phyloP scores from a whole-genome alignment of 2,113 vertebrate species.

The Saccopteryx bilineata region DNA sequence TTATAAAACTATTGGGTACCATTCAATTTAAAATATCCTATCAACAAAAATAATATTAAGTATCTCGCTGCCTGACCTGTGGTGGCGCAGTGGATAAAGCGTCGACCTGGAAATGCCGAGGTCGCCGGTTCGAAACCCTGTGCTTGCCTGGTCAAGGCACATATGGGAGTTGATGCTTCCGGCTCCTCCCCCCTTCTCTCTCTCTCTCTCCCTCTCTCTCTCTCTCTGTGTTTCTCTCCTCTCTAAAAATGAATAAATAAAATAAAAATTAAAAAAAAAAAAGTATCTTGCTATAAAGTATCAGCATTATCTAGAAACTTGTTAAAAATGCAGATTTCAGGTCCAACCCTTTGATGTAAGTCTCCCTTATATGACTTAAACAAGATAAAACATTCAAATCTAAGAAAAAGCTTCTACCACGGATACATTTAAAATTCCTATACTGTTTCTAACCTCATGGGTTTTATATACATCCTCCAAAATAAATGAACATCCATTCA shows the following conservation, averaged over 20 bases:
- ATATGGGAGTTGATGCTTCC: too few relatives aligned
- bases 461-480: neutral
- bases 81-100: too few relatives aligned
- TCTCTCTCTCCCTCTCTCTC: too few relatives aligned
- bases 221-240: too few relatives aligned
- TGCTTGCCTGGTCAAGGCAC: too few relatives aligned
- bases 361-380: neutral
- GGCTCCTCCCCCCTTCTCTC: too few relatives aligned
- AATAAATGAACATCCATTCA: conserved; percentile 2
- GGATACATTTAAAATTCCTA: neutral
- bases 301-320: neutral
- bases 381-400: conserved; percentile 10
- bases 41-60: neutral
- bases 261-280: too few relatives aligned
- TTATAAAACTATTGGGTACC: neutral
- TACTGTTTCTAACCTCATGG: neutral
- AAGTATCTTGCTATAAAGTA: neutral
- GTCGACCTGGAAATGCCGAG: too few relatives aligned
- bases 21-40: conserved; percentile 1
- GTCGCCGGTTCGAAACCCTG: too few relatives aligned
- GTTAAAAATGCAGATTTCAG: conserved; percentile 38
- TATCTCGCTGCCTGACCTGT: too few relatives aligned
- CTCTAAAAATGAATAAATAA: too few relatives aligned
- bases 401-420: neutral
- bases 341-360: neutral